phyloP scores from a whole-genome alignment of 2,888 invertebrate species.

The Drosophila anomalata region DNA sequence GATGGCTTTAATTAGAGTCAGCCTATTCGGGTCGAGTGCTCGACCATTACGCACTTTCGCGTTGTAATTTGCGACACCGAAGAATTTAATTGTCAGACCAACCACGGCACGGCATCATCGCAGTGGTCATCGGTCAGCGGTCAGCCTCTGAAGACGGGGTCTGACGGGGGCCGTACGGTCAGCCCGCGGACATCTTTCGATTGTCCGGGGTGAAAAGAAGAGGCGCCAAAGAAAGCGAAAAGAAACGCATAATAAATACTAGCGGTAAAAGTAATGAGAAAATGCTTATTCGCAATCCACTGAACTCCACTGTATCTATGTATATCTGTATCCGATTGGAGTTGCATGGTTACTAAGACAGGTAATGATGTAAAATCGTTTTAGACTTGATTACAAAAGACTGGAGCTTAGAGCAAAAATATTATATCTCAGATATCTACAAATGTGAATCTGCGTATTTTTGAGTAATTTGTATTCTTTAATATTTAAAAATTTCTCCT shows the following conservation, averaged over 20 bases:
- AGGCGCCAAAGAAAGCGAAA: conserved; percentile 50
- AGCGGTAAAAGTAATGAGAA: conserved; percentile 45
- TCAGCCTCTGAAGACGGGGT: conserved; percentile 16
- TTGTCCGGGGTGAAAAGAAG: conserved; percentile 6
- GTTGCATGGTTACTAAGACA: not conserved
- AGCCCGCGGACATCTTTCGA: conserved; percentile 6
- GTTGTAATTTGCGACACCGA: conserved; percentile 61
- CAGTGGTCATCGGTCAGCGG: conserved; percentile 23
- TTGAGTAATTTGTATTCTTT: too few species aligned
- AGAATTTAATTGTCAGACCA: conserved; percentile 65
- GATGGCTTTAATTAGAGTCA: conserved; percentile 63
- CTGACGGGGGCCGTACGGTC: conserved; percentile 4
- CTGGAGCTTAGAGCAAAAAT: not conserved
- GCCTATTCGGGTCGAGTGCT: conserved; percentile 46
- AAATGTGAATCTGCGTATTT: too few species aligned
- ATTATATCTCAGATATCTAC: too few species aligned
- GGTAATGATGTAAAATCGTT: not conserved
- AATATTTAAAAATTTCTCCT: not conserved
- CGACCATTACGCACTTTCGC: conserved; percentile 71
- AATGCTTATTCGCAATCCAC: conserved; percentile 42
- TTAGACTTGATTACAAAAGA: conserved; percentile 1
- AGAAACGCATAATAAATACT: conserved; percentile 43
- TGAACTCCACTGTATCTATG: conserved; percentile 15
- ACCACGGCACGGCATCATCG: conserved; percentile 6
- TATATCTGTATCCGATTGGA: not conserved